phyloP scores from a whole-genome alignment of 1,140 invertebrate genomes.

The Drosophila subpulchrella region DNA sequence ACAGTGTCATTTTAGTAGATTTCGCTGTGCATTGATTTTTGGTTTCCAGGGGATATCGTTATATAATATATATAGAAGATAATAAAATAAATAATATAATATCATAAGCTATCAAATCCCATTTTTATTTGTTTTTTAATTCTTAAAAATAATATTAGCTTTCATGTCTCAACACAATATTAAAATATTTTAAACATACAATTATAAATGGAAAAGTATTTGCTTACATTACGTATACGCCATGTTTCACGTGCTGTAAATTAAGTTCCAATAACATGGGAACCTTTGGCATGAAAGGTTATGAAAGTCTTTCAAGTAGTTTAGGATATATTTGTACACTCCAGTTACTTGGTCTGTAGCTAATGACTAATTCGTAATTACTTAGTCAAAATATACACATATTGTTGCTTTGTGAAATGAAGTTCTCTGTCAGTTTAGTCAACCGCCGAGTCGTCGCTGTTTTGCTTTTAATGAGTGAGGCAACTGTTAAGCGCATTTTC shows the following conservation, averaged over 20 bases:
- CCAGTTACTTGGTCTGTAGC: background rate
- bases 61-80: too few species aligned
- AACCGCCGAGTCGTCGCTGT: background rate
- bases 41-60: too few species aligned
- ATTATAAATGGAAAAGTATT: background rate
- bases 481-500: background rate
- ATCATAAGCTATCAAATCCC: too few species aligned
- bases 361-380: conserved; percentile 1
- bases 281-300: background rate
- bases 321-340: background rate
- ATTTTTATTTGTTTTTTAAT: too few species aligned
- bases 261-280: too few species aligned
- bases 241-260: background rate
- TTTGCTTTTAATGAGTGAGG: conserved; percentile 6
- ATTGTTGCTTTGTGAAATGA: background rate
- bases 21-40: too few species aligned
- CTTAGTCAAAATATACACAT: conserved; percentile 5
- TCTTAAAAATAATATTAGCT: too few species aligned
- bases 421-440: conserved; percentile 1
- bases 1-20: too few species aligned
- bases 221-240: background rate
- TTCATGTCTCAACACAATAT: too few species aligned
- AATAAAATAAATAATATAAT: too few species aligned
- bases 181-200: background rate
- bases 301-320: background rate